Evolutionary conservation across 2,797 vertebrate species (phyloP), one percentile per base, ranked within the genome.

Genomic region (Meda fulgida): DNA sequence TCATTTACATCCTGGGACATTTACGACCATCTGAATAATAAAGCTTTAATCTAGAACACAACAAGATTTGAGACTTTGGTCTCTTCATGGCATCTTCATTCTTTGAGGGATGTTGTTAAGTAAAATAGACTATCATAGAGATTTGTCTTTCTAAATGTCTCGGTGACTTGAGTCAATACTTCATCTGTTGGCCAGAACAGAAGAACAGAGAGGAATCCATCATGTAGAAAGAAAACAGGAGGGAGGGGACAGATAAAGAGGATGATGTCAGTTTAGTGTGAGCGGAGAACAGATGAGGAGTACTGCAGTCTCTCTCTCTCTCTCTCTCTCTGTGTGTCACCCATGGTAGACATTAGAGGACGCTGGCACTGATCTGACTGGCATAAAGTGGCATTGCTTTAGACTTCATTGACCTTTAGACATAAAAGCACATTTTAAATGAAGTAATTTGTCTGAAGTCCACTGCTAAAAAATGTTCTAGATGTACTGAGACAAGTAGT

Each of bases 261-360:
- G 77, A 82, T 82, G 73, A 88, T 86, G 87, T 85, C 85, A 86
- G 78, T 48, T n/a, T 70, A 84, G 48, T 51, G 69, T 76, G 55
- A 65, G 79, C 26, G 19, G 81, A 60, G 80, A 86, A 73, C 78
- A 79, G 73, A 84, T 71, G 82, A 88, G 78, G 53, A 66, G 73
- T 73, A 73, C 87, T 58, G 85, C 87, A 88, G 78, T 78, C 43
- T 69, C 53, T 80, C 38, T 46, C 16, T 48, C 16, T 48, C 23
- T 67, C 10, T 69, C 55, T 80, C n/a, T 72, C 43, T 43, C 3
- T 43, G 11, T 80, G 29, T 63, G 29, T 73, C 31, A 71, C 67
- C 66, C 80, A 81, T 60, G 36, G 36, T 69, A 66, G 60, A 66
- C 26, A 19, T 46, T 79, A 65, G 63, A 48, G 51, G 55, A 65